Conservation (phyloP, 2,888 invertebrate genomes). For the Drosophila neonasuta region DNA sequence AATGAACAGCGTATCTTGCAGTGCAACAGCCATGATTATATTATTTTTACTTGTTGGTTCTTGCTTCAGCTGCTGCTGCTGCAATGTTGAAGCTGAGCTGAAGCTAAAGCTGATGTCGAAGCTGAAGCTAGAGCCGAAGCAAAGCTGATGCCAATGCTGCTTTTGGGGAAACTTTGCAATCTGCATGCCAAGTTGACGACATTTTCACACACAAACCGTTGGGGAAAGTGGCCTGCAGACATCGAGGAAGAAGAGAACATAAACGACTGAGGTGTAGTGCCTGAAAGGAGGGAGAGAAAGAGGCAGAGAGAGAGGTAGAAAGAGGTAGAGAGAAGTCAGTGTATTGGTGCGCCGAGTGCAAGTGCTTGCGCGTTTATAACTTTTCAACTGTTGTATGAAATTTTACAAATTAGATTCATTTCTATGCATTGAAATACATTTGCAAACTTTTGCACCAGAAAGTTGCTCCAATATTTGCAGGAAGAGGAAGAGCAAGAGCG, state of each 20-base stretch:
- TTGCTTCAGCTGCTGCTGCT: conserved; percentile 28
- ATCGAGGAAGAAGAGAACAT: conserved; percentile 11
- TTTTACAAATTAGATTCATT: conserved; percentile 79
- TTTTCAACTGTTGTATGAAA: conserved; percentile 78
- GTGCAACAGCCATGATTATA: neutral
- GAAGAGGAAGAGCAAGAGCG: conserved; percentile 20
- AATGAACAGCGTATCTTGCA: neutral
- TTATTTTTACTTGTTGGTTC: conserved; percentile 36
- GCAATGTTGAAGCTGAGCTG: neutral
- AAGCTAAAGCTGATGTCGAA: too few relatives aligned
- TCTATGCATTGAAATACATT: conserved; percentile 78
- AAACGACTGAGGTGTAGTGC: conserved; percentile 11
- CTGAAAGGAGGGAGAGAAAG: neutral
- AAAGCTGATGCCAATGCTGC: conserved; percentile 24
- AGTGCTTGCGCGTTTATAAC: conserved; percentile 77
- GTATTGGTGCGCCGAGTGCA: conserved; percentile 67
- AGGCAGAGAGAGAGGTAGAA: neutral
- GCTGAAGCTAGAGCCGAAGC: neutral
- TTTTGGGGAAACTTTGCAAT: conserved; percentile 74
- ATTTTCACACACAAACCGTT: conserved; percentile 73
- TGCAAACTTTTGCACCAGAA: conserved; percentile 73
- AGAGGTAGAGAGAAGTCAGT: conserved; percentile 29
- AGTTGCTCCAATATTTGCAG: conserved; percentile 74
- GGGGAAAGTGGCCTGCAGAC: conserved; percentile 34
- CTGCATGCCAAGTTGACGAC: conserved; percentile 77